A percentile compares a stretch with the other conserved stretches of the same genome.
phyloP scores from a whole-genome alignment of 2,797 vertebrate genomes.

The Melanotaenia maccullochi region DNA sequence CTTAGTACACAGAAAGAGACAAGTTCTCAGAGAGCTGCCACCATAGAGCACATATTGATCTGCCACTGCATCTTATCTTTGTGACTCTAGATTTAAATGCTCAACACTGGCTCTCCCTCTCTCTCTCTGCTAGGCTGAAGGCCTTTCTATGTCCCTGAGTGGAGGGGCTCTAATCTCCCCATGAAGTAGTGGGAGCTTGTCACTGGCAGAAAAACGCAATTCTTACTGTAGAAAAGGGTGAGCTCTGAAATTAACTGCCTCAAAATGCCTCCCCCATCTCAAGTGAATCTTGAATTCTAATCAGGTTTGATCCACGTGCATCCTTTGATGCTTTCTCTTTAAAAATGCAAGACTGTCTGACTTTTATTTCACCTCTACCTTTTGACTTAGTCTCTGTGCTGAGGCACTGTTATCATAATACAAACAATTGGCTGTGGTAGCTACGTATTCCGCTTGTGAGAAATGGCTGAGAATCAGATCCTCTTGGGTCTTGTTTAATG shows the following conservation, averaged over 20 bases:
- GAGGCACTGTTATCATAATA: constrained; percentile 67
- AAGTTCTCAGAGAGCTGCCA: constrained; percentile 77
- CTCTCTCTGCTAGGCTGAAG: constrained; percentile 76
- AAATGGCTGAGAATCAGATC: constrained; percentile 74
- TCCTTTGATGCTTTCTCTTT: constrained; percentile 41
- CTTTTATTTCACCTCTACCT: constrained; percentile 6
- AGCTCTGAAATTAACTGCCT: constrained; percentile 66
- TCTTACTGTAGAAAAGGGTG: constrained; percentile 43
- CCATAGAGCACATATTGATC: constrained; percentile 82
- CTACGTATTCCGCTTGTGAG: constrained; percentile 69
- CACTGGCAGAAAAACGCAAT: constrained; percentile 60
- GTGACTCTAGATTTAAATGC: constrained; percentile 83
- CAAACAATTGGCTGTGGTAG: constrained; percentile 70
- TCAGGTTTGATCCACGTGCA: constrained; percentile 53
- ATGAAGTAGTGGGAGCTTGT: constrained; percentile 77
- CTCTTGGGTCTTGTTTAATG: constrained; percentile 73
- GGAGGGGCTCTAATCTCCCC: constrained; percentile 83
- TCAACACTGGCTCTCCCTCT: constrained; percentile 70
- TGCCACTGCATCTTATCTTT: constrained; percentile 84
- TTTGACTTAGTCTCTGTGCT: constrained; percentile 45
- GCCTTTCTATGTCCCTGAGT: constrained; percentile 83
- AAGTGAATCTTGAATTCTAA: constrained; percentile 62
- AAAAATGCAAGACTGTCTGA: constrained; percentile 27
- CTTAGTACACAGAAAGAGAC: constrained; percentile 70
- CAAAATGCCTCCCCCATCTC: constrained; percentile 48